Base-by-base conservation (phyloP, 1,140 invertebrate genomes). In the Hyposmocoma kahamanoa region DNA sequence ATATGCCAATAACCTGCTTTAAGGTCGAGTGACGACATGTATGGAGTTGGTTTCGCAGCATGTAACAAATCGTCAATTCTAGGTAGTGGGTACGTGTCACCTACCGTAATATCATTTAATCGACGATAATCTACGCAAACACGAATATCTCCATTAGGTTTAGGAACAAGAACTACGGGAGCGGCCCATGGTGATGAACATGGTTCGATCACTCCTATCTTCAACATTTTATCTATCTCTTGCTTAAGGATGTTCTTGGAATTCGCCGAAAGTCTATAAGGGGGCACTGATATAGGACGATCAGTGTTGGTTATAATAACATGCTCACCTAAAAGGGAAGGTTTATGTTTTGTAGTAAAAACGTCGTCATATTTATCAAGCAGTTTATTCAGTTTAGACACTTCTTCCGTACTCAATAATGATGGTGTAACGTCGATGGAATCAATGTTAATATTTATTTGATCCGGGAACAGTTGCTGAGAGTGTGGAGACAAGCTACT, bases 121-220 rank as follows among this genome's bases (percentile, higher is more conserved):
- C 26, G 42, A n/a, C 39, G 17, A 42, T 72, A 72, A 42, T 83
- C 76, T 2, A 75, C 57, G 55, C 67, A 78, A 11, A 77, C 46
- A 6, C 74, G 21, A 0, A 34, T 43, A 13, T 15, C 34, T 39
- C 62, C 61, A 50, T 68, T 47, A 42, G 59, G 55, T 43, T 81
- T 82, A 3, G 53, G 51, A 3, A 75, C 69, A 54, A 78, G 54
- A 0, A 79, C 58, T 2, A 76, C 56, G 1, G 67, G 61, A 10
- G 60, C 53, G 3, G 73, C 59, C 67, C 69, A 83, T 19, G 58
- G 56, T 26, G 71, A 75, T 9, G 53, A 42, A n/a, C 56, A 61
- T 36, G 57, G 50, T 51, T 73, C 49, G 22, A 80, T 68, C 1
- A 80, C 64, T 4, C 54, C 55, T 8, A 60, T 54, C 42, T 50